A percentile compares a stretch with the other conserved stretches of the same genome.
Evolutionary conservation across 2,113 vertebrate species (phyloP).

Genomic region (Alligator sinensis): DNA sequence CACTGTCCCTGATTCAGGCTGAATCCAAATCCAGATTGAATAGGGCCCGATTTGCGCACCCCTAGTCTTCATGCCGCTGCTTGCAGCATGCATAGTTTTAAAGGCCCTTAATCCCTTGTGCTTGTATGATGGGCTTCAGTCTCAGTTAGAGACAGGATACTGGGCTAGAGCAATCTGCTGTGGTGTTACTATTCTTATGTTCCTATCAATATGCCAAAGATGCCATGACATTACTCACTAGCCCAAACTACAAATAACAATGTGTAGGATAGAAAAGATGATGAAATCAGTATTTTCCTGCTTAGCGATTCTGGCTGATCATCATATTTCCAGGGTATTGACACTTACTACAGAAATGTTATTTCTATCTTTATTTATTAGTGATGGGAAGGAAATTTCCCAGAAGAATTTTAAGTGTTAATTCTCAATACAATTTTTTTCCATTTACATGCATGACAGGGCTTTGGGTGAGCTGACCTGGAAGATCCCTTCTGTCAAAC

Average conservation of each 20-base stretch:
- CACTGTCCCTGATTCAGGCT: no score
- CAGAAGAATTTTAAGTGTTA: not conserved
- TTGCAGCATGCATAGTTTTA: rapidly evolving
- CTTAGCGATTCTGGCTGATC: not conserved
- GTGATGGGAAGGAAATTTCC: not conserved
- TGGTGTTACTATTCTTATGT: not conserved
- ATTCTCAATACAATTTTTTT: not conserved
- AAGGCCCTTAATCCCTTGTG: not conserved
- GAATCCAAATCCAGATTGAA: no score
- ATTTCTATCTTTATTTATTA: not conserved
- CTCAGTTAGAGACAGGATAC: not conserved
- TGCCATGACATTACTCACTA: not conserved
- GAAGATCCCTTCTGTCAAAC: not conserved
- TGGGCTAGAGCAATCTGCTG: not conserved
- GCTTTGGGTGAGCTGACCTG: not conserved
- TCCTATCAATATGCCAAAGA: not conserved
- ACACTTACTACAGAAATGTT: not conserved
- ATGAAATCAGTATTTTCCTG: not conserved
- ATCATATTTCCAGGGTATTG: not conserved
- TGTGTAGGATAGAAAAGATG: not conserved
- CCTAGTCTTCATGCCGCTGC: not conserved
- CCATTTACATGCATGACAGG: not conserved
- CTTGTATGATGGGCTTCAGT: not conserved
- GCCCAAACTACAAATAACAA: not conserved
- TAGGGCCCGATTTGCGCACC: no score